Base-by-base conservation (phyloP, 1,140 invertebrate genomes). In the Drosophila setifemur region DNA sequence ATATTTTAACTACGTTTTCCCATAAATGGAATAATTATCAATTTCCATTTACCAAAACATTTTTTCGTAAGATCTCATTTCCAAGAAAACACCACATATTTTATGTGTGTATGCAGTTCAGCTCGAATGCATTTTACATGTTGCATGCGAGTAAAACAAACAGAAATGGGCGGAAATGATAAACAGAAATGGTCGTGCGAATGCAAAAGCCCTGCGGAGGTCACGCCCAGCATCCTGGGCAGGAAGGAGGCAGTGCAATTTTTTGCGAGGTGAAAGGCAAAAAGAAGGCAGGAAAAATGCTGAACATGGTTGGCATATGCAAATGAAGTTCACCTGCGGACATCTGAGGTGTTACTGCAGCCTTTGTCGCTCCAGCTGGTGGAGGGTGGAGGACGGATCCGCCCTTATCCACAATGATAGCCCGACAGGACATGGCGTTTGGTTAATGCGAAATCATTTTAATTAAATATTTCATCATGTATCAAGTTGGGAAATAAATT, bases 111-210 rank as follows among this genome's bases (percentile, higher is more conserved):
- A 18, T 37, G 33, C 1, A 47, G 35, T 35, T 57, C 50, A 55
- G 29, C 64, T 69, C 23, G 50, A 69, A 57, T 69, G 64, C 64
- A 69, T 57, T 69, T 69, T 57, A 29, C 64, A 69, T 69, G 66
- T 69, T 69, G 50, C 52, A 57, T 45, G 61, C 16, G n/a, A 29
- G 57, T 11, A 19, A 49, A 49, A 25, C 35, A 18, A 60, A 19
- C 29, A 11, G 64, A 16, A 35, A 28, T 14, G 18, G 29, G 3
- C 19, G 31, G 33, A 70, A 60, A 60, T 37, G 29, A 54, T 70
- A 43, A 70, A 69, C 50, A 58, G 25, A 39, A 42, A 18, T 44
- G 66, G 52, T 28, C 37, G 66, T 60, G 37, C 9, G 39, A 69
- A 64, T 39, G 48, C 18, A 49, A 64, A 47, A 39, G 42, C 33